These are phyloP conservation scores for Nebria brevicollis DNA, from an alignment of 2,888 invertebrate genomes.

Conservation along the genomic window DNA sequence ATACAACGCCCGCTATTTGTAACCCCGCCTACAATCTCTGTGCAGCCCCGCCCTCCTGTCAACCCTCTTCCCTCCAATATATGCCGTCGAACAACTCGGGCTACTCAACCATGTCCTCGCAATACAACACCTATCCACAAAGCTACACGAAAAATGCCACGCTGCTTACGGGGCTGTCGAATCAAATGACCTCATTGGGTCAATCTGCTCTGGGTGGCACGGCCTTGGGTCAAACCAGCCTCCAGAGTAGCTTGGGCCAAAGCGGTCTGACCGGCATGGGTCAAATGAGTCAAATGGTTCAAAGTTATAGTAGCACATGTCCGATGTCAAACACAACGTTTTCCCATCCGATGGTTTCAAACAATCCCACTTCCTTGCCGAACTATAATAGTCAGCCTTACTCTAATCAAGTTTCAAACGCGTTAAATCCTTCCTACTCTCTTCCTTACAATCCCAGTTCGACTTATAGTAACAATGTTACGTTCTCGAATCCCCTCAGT, in stretches of 20 bases:
- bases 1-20: conserved; percentile 63
- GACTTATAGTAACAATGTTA: conserved; percentile 63
- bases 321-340: conserved; percentile 66
- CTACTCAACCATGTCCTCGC: conserved; percentile 54
- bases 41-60: conserved; percentile 66
- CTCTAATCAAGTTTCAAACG: conserved; percentile 62
- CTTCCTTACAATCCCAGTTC: conserved; percentile 61
- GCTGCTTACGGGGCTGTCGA: conserved; percentile 47
- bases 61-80: conserved; percentile 58
- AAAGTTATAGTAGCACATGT: conserved; percentile 60
- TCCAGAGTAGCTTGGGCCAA: conserved; percentile 32
- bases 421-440: conserved; percentile 62
- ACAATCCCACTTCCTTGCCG: conserved; percentile 59
- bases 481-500: conserved; percentile 74
- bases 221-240: conserved; percentile 42
- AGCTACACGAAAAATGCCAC: conserved; percentile 56
- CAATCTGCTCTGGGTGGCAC: conserved; percentile 51
- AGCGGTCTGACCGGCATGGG: conserved; percentile 47
- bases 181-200: conserved; percentile 47
- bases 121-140: conserved; percentile 59
- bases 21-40: conserved; percentile 67
- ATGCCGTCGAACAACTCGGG: conserved; percentile 54
- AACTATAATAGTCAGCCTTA: conserved; percentile 66
- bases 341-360: conserved; percentile 63
- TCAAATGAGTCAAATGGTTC: conserved; percentile 22